Percentiles rank a stretch among this genome's conserved stretches.
These are phyloP conservation scores for Lerema accius DNA, from an alignment of 1,140 invertebrate genomes.

Conservation along the genomic window DNA sequence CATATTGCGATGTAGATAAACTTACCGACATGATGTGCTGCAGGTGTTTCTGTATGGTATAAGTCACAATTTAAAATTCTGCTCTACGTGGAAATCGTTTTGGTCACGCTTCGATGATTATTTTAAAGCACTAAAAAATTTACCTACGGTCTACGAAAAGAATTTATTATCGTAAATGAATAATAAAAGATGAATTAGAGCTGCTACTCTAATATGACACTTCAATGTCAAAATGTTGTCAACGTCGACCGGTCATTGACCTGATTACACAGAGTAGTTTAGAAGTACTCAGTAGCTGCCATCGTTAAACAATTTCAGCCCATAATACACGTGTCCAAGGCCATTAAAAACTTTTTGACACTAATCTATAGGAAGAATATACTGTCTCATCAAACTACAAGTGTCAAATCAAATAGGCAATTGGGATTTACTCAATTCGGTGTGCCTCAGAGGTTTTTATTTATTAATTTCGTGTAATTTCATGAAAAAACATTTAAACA, in stretches of 20 bases:
- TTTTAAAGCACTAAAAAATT: not conserved
- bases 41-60: not conserved
- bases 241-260: no score
- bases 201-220: no score
- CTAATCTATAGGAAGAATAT: not conserved
- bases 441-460: constrained; percentile 25
- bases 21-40: constrained; percentile 1
- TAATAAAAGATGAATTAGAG: no score
- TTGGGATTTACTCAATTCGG: constrained; percentile 13
- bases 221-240: no score
- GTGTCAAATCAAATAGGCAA: constrained; percentile 9
- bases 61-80: not conserved
- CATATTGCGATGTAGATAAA: not conserved
- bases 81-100: not conserved
- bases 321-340: not conserved
- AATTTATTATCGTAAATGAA: not conserved
- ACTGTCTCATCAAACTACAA: not conserved
- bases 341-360: not conserved
- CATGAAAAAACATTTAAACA: constrained; percentile 57
- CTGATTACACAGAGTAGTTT: no score
- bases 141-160: not conserved
- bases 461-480: constrained; percentile 51
- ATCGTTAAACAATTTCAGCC: no score
- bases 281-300: no score
- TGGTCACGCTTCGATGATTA: not conserved